These are phyloP conservation scores for Tenthredo notha DNA, from an alignment of 2,888 invertebrate genomes.

Conservation along the genomic window DNA sequence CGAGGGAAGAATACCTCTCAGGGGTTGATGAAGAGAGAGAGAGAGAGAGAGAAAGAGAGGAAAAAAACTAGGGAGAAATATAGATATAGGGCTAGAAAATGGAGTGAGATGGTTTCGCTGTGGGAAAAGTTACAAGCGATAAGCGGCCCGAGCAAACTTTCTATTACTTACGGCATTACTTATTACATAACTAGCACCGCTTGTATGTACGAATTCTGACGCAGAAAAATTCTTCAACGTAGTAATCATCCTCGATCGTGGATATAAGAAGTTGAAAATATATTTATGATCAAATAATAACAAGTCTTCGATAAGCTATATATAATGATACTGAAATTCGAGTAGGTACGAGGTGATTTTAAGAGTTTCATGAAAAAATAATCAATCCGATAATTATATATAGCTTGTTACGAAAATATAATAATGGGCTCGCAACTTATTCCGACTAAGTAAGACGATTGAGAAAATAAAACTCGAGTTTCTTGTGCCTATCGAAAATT, in stretches of 20 bases:
- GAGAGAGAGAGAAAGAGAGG: too few relatives aligned
- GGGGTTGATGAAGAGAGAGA: not conserved
- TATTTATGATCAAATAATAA: not conserved
- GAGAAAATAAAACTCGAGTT: conserved; percentile 3
- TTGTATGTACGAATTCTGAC: conserved; percentile 29
- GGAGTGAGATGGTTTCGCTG: conserved; percentile 14
- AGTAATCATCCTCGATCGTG: conserved; percentile 14
- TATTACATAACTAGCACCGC: conserved; percentile 27
- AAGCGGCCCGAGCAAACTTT: conserved; percentile 26
- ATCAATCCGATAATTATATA: not conserved
- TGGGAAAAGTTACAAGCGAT: conserved; percentile 43
- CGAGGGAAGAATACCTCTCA: not conserved
- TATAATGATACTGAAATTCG: not conserved
- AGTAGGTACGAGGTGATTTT: not conserved
- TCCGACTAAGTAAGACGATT: not conserved
- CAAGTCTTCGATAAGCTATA: not conserved
- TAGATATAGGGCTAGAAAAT: conserved; percentile 17
- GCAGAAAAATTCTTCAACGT: conserved; percentile 30
- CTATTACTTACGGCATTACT: conserved; percentile 35
- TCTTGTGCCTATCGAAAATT: conserved; percentile 37
- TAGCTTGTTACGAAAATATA: not conserved
- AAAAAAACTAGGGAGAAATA: not conserved
- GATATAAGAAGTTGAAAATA: not conserved
- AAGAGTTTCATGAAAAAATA: conserved; percentile 4
- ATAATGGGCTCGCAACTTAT: not conserved